These are phyloP conservation scores for Caenorhabditis japonica DNA, from an alignment of 2,888 invertebrate genomes.

Conservation along the genomic window DNA sequence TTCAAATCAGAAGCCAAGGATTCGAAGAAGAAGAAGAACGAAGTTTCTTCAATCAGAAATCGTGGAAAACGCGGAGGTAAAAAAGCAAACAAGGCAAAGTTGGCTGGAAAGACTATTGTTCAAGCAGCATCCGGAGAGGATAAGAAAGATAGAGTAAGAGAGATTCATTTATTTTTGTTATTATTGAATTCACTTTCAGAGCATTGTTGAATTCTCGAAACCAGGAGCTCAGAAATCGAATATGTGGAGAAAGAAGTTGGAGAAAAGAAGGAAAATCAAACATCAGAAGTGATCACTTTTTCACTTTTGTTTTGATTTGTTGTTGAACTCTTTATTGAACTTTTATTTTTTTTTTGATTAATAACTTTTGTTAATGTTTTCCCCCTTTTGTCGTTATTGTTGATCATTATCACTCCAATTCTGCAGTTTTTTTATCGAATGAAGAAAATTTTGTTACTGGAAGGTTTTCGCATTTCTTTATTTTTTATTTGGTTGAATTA, in stretches of 20 bases:
- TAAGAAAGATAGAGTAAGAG: slow-evolving; percentile 35
- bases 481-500: not conserved
- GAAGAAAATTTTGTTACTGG: not conserved
- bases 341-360: not conserved
- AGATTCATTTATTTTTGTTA: not conserved
- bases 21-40: slow-evolving; percentile 25
- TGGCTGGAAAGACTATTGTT: slow-evolving; percentile 54
- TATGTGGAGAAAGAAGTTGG: slow-evolving; percentile 75
- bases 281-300: slow-evolving; percentile 62
- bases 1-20: slow-evolving; percentile 9
- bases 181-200: slow-evolving; percentile 22
- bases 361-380: not conserved
- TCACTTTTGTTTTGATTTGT: slow-evolving; percentile 2
- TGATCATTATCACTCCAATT: not conserved
- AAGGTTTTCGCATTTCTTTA: not conserved
- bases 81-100: slow-evolving; percentile 64
- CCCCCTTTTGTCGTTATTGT: slow-evolving; percentile 9
- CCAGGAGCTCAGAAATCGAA: slow-evolving; percentile 62
- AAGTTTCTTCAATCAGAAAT: slow-evolving; percentile 31
- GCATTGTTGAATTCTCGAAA: slow-evolving; percentile 65
- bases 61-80: slow-evolving; percentile 69
- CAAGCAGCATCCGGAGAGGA: slow-evolving; percentile 44
- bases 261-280: slow-evolving; percentile 72
- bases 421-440: not conserved
- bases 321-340: slow-evolving; percentile 10